Conservation (phyloP, 2,797 vertebrate species). For the Sebastes minor region DNA sequence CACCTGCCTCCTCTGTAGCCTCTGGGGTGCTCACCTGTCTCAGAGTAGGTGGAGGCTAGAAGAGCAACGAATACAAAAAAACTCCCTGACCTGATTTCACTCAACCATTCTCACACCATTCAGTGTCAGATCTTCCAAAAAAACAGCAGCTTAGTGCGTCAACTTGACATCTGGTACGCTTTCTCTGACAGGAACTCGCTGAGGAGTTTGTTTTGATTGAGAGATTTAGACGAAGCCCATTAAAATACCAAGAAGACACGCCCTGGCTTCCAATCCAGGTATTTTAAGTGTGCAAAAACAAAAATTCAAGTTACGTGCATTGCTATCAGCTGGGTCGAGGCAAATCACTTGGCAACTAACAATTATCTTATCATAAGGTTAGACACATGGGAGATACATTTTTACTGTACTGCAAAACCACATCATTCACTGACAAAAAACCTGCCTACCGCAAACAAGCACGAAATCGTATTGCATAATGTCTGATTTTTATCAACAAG, state of each 20-base stretch:
- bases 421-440: not conserved
- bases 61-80: constrained; percentile 41
- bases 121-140: constrained; percentile 14
- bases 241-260: constrained; percentile 16
- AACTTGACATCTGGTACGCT: constrained; percentile 20
- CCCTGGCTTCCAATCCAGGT: not conserved
- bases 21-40: constrained; percentile 70
- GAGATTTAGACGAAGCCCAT: constrained; percentile 21
- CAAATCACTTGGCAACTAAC: not conserved
- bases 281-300: not conserved
- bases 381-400: not conserved
- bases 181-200: constrained; percentile 16
- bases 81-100: constrained; percentile 52
- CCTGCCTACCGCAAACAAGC: not conserved
- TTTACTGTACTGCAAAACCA: not conserved
- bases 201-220: constrained; percentile 37
- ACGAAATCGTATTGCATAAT: not conserved
- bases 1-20: constrained; percentile 50
- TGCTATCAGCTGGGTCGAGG: not conserved
- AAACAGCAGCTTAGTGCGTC: constrained; percentile 9
- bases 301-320: not conserved
- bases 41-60: constrained; percentile 29
- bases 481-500: not conserved
- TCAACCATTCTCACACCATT: constrained; percentile 25
- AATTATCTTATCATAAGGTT: not conserved